Evolutionary conservation across 2,797 vertebrate species (phyloP).

Genomic region (Enoplosus armatus): DNA sequence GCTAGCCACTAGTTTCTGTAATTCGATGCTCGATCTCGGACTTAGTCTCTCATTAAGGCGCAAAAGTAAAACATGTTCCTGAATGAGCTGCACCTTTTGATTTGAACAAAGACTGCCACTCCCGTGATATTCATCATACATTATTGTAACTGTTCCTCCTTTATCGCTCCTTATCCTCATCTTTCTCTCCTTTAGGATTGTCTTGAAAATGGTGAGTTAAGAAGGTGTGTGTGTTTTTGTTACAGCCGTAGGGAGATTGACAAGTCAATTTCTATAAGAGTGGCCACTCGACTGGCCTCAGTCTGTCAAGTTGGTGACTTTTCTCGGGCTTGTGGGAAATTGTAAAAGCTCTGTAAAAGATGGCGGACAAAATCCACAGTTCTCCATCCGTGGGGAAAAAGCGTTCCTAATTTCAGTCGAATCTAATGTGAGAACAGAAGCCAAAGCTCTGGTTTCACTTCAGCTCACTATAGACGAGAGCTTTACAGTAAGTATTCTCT

Average conservation of each 20-base stretch:
- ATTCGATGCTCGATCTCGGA: too few species aligned
- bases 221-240: background rate
- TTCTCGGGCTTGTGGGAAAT: background rate
- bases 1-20: too few species aligned
- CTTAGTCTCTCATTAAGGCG: too few species aligned
- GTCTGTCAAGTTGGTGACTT: constrained; percentile 9
- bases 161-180: background rate
- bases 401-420: background rate
- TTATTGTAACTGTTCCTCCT: constrained; percentile 2
- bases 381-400: too few species aligned
- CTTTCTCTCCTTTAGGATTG: background rate
- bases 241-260: background rate
- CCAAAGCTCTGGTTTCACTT: background rate
- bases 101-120: too few species aligned
- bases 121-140: too few species aligned
- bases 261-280: background rate
- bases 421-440: background rate
- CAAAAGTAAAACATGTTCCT: background rate
- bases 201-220: background rate
- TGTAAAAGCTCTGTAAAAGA: background rate
- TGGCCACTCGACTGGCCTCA: background rate
- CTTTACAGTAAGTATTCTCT: background rate
- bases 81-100: too few species aligned
- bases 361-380: background rate
- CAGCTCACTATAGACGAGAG: background rate